Evolutionary conservation across 2,113 vertebrate species (phyloP).

Genomic region (Phylloscopus trochiloides): DNA sequence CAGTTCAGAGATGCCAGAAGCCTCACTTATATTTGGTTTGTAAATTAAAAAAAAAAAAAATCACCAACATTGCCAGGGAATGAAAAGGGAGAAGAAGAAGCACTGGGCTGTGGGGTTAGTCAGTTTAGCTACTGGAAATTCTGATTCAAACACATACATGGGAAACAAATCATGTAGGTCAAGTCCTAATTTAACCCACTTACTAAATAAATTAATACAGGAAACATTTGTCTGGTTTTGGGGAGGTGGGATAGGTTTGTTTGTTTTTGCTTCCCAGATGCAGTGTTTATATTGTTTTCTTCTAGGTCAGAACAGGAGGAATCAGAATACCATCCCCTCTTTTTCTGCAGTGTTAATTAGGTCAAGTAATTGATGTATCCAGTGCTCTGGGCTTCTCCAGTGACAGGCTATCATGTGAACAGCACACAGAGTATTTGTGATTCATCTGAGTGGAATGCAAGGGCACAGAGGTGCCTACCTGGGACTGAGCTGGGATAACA

Average conservation of each 20-base stretch:
- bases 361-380: neutral
- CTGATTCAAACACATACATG: neutral
- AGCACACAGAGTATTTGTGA: neutral
- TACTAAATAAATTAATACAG: neutral
- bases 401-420: neutral
- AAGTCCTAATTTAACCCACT: neutral
- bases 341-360: neutral
- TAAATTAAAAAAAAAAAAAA: neutral
- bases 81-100: neutral
- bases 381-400: neutral
- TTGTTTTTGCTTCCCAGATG: neutral
- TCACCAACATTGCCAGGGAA: neutral
- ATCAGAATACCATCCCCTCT: neutral
- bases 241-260: neutral
- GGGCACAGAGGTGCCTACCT: neutral
- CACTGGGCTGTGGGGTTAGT: neutral
- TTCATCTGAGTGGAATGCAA: neutral
- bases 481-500: neutral
- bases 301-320: neutral
- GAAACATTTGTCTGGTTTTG: neutral
- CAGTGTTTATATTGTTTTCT: neutral
- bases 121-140: slow-evolving; percentile 22
- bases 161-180: neutral
- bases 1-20: neutral
- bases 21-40: neutral